Conservation (phyloP, 2,888 invertebrate genomes). For the Kryphioiulus occultus region DNA sequence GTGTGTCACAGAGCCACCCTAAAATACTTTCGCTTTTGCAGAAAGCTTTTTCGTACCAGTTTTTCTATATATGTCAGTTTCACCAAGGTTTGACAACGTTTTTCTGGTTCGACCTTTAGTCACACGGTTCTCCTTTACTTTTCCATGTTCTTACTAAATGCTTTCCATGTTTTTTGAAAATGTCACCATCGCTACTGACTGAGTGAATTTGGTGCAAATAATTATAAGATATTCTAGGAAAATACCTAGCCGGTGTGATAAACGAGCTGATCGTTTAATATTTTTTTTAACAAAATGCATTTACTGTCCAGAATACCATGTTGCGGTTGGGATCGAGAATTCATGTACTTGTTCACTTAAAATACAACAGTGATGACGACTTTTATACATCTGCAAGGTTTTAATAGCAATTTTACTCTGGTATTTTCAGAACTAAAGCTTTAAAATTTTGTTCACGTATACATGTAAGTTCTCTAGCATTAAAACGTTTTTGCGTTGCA, state of each 20-base stretch:
- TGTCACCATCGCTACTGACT: neutral
- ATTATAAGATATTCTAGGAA: neutral
- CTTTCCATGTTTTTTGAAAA: neutral
- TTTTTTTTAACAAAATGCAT: neutral
- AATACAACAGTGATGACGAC: too few relatives aligned
- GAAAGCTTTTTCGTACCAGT: neutral
- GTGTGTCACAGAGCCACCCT: slow-evolving; percentile 11
- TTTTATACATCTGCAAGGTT: too few relatives aligned
- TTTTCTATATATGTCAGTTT: neutral
- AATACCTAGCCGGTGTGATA: neutral
- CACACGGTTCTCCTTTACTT: neutral
- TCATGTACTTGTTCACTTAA: too few relatives aligned
- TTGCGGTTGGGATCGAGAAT: too few relatives aligned
- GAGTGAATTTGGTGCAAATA: neutral
- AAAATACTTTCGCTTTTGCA: slow-evolving; percentile 15
- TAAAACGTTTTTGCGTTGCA: too few relatives aligned
- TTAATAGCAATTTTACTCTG: too few relatives aligned
- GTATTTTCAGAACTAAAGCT: too few relatives aligned
- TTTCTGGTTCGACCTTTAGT: neutral
- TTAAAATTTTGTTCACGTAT: too few relatives aligned
- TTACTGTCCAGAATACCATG: neutral
- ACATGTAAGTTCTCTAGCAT: too few relatives aligned
- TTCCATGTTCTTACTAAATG: neutral
- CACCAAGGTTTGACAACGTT: neutral
- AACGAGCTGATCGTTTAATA: neutral